phyloP scores from a whole-genome alignment of 2,797 vertebrate species.

The Hozukius guyotensis region DNA sequence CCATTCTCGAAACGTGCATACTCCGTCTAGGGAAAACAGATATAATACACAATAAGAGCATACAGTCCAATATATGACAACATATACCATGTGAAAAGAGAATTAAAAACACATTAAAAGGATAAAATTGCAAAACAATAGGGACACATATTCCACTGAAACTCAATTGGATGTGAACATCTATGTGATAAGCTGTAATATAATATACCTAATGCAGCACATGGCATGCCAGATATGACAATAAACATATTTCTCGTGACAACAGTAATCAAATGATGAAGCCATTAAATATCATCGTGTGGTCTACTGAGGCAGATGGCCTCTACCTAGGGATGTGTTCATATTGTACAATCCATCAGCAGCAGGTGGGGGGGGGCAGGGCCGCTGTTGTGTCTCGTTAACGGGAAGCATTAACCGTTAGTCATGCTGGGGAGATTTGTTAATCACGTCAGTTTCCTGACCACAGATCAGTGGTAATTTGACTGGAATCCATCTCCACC shows the following conservation, averaged over 20 bases:
- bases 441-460: slow-evolving; percentile 59
- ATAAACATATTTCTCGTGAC: slow-evolving; percentile 78
- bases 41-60: neutral
- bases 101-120: slow-evolving; percentile 41
- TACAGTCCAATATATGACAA: slow-evolving; percentile 4
- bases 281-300: slow-evolving; percentile 73
- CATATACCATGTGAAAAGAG: slow-evolving; percentile 5
- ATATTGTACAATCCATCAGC: slow-evolving; percentile 76
- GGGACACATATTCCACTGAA: slow-evolving; percentile 30
- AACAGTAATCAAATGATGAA: slow-evolving; percentile 76
- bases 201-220: slow-evolving; percentile 72
- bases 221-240: slow-evolving; percentile 68
- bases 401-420: slow-evolving; percentile 62
- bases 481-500: slow-evolving; percentile 62
- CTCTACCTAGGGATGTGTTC: slow-evolving; percentile 58
- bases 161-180: slow-evolving; percentile 51
- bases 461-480: slow-evolving; percentile 57
- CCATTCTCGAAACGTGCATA: slow-evolving; percentile 92
- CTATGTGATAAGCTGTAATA: slow-evolving; percentile 66
- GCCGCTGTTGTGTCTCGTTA: slow-evolving; percentile 54
- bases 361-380: slow-evolving; percentile 47
- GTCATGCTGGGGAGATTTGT: slow-evolving; percentile 59
- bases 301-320: slow-evolving; percentile 64
- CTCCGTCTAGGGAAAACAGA: slow-evolving; percentile 86
- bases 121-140: slow-evolving; percentile 2